A percentile compares a stretch with the other conserved stretches of the same genome.
phyloP scores from a whole-genome alignment of 2,113 vertebrate genomes.

The Mormyrus iriodes region DNA sequence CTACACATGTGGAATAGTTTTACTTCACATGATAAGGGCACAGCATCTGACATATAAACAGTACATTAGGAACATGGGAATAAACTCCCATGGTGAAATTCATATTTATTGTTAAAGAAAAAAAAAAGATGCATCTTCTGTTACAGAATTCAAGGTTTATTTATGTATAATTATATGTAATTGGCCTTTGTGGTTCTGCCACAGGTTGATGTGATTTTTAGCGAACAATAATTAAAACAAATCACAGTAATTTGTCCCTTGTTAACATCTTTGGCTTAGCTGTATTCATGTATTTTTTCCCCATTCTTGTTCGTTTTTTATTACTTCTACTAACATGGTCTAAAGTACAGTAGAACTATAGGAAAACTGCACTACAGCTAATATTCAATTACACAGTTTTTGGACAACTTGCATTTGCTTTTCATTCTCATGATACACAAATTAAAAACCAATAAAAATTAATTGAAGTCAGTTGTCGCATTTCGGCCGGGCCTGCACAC shows the following conservation, averaged over 20 bases:
- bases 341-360: background rate
- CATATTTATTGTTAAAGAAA: background rate
- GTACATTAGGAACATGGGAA: constrained; percentile 19
- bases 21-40: background rate
- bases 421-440: constrained; percentile 23
- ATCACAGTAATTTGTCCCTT: background rate
- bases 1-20: constrained; percentile 19
- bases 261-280: background rate
- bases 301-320: background rate
- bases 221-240: background rate
- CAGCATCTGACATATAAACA: background rate
- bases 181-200: background rate
- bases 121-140: background rate
- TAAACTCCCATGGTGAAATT: background rate
- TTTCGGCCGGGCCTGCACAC: constrained; percentile 39
- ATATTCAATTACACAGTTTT: background rate
- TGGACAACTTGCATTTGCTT: background rate
- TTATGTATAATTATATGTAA: background rate
- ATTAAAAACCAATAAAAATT: background rate
- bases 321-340: background rate
- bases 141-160: background rate
- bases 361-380: background rate
- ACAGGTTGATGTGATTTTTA: background rate
- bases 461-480: background rate
- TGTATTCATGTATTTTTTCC: background rate